These are phyloP conservation scores for Ailurus styani DNA, from an alignment of 2,113 vertebrate species.

Conservation along the genomic window DNA sequence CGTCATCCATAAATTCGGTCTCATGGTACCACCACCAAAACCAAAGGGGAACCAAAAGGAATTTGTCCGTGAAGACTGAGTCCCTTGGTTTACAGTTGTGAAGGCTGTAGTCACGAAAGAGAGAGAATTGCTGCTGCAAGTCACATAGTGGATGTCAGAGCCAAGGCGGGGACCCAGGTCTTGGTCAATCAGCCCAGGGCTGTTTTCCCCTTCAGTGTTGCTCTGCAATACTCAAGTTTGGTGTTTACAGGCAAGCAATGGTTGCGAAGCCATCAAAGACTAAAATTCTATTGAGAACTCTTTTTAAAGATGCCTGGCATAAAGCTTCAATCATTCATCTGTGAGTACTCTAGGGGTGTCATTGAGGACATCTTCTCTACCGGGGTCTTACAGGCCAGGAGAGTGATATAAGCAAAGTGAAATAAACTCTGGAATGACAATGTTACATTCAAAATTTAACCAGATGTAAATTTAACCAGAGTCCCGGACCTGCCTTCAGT, in stretches of 20 bases:
- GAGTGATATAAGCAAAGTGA: not conserved
- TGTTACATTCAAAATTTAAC: not conserved
- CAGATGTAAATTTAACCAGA: not conserved
- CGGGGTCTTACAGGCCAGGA: not conserved
- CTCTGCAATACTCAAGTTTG: not conserved
- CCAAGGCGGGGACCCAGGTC: not conserved
- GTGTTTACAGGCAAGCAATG: not conserved
- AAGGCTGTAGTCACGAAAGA: not conserved
- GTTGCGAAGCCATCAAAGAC: not conserved
- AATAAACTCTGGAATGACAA: not conserved
- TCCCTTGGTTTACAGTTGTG: not conserved
- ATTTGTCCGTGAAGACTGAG: not conserved
- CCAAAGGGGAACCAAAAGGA: not conserved
- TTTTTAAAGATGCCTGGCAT: not conserved
- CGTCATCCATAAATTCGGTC: not conserved
- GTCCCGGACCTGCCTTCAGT: not conserved
- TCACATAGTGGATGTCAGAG: not conserved
- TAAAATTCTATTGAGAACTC: not conserved
- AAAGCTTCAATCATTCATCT: not conserved
- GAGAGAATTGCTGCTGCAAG: accelerated
- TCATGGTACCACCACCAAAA: not conserved
- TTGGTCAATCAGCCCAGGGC: not conserved
- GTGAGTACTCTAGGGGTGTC: not conserved
- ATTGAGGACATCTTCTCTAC: not conserved
- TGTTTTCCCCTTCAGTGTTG: not conserved